Base-by-base conservation (phyloP, 1,140 invertebrate species). In the Pseudomyrmex cubaensis region DNA sequence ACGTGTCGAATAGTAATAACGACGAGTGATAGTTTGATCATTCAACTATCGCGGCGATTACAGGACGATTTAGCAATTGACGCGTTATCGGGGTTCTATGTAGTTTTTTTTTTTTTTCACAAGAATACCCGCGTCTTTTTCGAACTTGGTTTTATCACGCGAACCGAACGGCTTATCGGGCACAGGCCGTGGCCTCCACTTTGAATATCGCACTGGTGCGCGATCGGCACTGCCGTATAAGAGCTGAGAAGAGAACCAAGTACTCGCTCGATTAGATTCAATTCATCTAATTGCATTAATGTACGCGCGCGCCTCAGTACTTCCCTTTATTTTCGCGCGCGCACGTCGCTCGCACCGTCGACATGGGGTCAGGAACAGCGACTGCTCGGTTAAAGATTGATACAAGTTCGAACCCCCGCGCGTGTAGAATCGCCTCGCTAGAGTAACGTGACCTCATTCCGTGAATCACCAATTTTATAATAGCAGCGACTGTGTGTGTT, bases 391-490 rank as follows among this genome's bases (percentile, higher is more conserved):
- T 35, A 25, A 83, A 85, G 90, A 91, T 92, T 90, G 82, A 91
- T 93, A 92, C 89, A 85, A 88, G 91, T 92, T 92, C 91, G 89
- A 88, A 35, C 35, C 5, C 89, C 64, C 50, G 50, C 75, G 20
- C 54, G 4, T 7, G 72, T 84, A 54, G 75, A 82, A 72, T 13
- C n/a, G 22, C 63, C 63, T 48, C 46, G 75, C 86, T 89, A 84
- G 76, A 91, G 83, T 88, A 89, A 90, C 90, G 90, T 91, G 91
- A 93, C 92, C 91, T 93, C 93, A 90, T 91, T 91, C 84, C 76
- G 83, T 93, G 92, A 93, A 92, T 93, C 92, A 93, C 87, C 89
- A 91, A 93, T 93, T 94, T 93, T 94, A 93, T 94, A 92, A 93
- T 94, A 93, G 90, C 89, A 90, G 83, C 89, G 35, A 35, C 35